Conservation (phyloP, 2,888 invertebrate genomes). For the Aradus depressus region DNA sequence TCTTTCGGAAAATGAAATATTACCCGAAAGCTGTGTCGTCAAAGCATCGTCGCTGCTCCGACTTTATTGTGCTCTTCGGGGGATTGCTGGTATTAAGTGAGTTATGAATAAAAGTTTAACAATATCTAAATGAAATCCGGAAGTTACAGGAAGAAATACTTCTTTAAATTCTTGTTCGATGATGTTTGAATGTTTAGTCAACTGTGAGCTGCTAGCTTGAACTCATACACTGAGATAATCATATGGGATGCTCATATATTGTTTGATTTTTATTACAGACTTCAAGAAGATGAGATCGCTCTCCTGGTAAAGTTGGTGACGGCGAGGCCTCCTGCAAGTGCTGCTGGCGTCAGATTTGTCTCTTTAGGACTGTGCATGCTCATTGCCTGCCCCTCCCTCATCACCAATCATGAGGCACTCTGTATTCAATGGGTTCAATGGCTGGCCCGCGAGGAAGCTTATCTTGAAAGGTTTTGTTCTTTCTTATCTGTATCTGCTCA, state of each 20-base stretch:
- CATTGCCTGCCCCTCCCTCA: slow-evolving; percentile 82
- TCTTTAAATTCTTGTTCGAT: too few species aligned
- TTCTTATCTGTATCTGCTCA: neutral
- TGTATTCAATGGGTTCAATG: slow-evolving; percentile 90
- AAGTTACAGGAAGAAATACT: too few species aligned
- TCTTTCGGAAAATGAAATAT: slow-evolving; percentile 48
- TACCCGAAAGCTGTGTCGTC: slow-evolving; percentile 57
- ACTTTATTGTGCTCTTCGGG: slow-evolving; percentile 82
- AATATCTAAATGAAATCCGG: too few species aligned
- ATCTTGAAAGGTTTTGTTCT: slow-evolving; percentile 60
- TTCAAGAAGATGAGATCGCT: slow-evolving; percentile 83
- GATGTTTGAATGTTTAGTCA: neutral
- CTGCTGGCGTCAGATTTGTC: slow-evolving; percentile 84
- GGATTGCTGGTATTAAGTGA: slow-evolving; percentile 84
- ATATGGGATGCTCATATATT: too few species aligned
- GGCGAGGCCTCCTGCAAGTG: slow-evolving; percentile 77
- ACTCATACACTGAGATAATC: too few species aligned
- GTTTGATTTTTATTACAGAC: slow-evolving; percentile 42
- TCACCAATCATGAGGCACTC: slow-evolving; percentile 60
- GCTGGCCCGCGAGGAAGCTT: slow-evolving; percentile 81
- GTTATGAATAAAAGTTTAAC: too few species aligned
- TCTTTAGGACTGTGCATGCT: slow-evolving; percentile 88
- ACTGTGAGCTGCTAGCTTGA: too few species aligned
- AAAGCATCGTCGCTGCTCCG: slow-evolving; percentile 82
- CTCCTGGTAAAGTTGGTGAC: slow-evolving; percentile 74